Evolutionary conservation across 2,113 vertebrate species (phyloP).

Genomic region (Neodontobutis hainanensis): DNA sequence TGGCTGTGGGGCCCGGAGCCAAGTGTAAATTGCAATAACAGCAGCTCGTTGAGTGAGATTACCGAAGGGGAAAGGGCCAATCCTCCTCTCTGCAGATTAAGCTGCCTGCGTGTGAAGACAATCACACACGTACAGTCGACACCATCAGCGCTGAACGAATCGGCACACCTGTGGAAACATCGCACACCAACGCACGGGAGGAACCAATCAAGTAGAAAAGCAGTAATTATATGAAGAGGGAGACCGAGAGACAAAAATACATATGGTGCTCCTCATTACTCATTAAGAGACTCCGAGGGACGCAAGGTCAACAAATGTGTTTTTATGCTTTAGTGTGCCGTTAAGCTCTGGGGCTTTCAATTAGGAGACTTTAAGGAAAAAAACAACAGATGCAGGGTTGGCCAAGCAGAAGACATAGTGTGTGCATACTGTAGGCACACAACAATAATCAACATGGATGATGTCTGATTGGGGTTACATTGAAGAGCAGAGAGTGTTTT

Average conservation of each 20-base stretch:
- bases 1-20: constrained; percentile 50
- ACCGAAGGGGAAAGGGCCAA: constrained; percentile 51
- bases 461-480: constrained; percentile 34
- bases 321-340: constrained; percentile 28
- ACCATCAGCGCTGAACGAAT: constrained; percentile 14
- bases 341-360: constrained; percentile 54
- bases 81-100: constrained; percentile 40
- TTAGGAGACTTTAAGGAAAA: constrained; percentile 51
- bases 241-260: constrained; percentile 30
- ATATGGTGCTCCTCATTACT: constrained; percentile 49
- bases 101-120: neutral
- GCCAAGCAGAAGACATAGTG: constrained; percentile 37
- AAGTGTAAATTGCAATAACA: constrained; percentile 68
- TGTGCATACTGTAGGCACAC: constrained; percentile 29
- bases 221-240: constrained; percentile 39
- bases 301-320: constrained; percentile 50
- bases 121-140: constrained; percentile 8
- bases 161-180: constrained; percentile 30
- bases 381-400: constrained; percentile 17
- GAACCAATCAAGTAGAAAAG: constrained; percentile 32
- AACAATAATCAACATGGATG: constrained; percentile 54
- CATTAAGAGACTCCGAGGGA: constrained; percentile 43
- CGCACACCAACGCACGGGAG: constrained; percentile 1
- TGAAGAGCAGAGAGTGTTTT: constrained; percentile 1
- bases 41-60: constrained; percentile 57